Evolutionary conservation across 2,797 vertebrate species (phyloP), one percentile per base, ranked within the genome.

Genomic region (Nyctalus aviator): DNA sequence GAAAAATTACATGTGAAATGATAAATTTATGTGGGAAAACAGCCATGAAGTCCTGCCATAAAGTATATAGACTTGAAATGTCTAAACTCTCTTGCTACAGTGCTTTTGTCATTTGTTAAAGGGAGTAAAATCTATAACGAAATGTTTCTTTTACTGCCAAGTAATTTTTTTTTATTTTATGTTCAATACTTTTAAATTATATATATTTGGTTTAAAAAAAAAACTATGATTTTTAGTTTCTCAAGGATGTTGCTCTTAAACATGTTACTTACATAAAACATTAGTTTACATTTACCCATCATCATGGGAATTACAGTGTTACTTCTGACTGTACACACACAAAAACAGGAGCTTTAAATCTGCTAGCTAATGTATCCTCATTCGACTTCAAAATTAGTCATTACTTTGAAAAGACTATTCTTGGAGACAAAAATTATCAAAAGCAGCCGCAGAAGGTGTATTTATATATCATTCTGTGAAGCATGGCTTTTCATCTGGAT

Each of bases 141-240:
- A 66, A 27, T 50, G 41, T 15, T 85, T 75, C 37, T n/a, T 75
- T 73, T 57, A 71, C 73, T 53, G 14, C n/a, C 86, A 57, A 48
- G 55, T 55, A 72, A 27, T 72, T 72, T 88, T 72, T 88, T 41
- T 75, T 62, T 72, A 55, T 81, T 92, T 95, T 73, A n/a, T 73
- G 66, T 50, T 35, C 27, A 76, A 15, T 32, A 44, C 6, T 44
- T 81, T 68, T 32, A 48, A 87, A 48, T 86, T 50, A 41, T 59
- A 88, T 84, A 84, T 62, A 87, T 62, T 62, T 91, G 35, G 17
- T 84, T 48, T 90, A 66, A 87, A 90, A 72, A 64, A 55, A 55
- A 88, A 87, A 72, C 46, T n/a, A 66, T 59, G 30, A 79, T 81
- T 81, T 91, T 84, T 75, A 75, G 23, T 75, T 75, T 84, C 57